These are phyloP conservation scores for Nymphicus hollandicus DNA, from an alignment of 2,113 vertebrate species.

Conservation along the genomic window DNA sequence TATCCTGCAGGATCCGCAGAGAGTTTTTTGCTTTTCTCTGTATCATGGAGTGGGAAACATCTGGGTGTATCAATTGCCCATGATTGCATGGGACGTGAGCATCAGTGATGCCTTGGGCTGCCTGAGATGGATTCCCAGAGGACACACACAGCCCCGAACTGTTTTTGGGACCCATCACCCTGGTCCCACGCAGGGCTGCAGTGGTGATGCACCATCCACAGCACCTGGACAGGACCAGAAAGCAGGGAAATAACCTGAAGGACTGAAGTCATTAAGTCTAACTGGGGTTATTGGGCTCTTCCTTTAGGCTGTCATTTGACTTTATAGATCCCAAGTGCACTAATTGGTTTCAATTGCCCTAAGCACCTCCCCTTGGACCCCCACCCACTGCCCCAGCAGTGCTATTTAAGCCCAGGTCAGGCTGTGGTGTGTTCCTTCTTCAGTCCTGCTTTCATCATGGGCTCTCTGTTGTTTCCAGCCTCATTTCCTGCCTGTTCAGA, in stretches of 20 bases:
- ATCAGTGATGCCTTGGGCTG: background rate
- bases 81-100: background rate
- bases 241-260: background rate
- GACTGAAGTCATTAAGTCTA: background rate
- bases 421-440: fast-evolving
- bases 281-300: background rate
- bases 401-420: background rate
- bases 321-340: background rate
- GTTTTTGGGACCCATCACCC: background rate
- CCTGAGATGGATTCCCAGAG: background rate
- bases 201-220: background rate
- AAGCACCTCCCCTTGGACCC: background rate
- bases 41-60: background rate
- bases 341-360: background rate
- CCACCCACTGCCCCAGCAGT: background rate
- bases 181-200: fast-evolving
- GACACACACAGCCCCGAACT: background rate
- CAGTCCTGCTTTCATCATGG: fast-evolving
- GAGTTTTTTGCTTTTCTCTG: background rate
- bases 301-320: background rate
- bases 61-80: conserved; percentile 1
- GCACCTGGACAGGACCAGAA: background rate
- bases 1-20: background rate
- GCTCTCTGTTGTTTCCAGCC: fast-evolving
- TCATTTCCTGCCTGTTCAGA: background rate